Evolutionary conservation across 2,797 vertebrate species (phyloP).

Genomic region (Pangasius sanitwongsei): DNA sequence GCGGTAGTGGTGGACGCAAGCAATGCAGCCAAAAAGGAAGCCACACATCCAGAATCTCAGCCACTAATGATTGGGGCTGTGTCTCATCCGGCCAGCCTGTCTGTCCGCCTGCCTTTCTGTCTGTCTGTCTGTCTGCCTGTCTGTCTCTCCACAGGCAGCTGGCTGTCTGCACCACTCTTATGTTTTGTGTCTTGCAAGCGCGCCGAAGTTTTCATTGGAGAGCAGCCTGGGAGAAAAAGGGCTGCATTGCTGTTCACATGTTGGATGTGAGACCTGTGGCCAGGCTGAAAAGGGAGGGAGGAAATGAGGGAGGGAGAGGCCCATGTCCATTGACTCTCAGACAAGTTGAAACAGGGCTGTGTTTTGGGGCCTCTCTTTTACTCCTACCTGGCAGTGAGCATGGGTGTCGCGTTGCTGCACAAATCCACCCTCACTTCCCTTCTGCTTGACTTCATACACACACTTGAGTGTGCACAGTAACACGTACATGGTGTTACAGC

Average conservation of each 20-base stretch:
- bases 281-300: neutral
- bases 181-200: constrained; percentile 44
- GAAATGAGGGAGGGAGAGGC: constrained; percentile 4
- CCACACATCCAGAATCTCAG: constrained; percentile 42
- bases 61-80: constrained; percentile 50
- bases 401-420: neutral
- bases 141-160: constrained; percentile 40
- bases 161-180: constrained; percentile 41
- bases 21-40: constrained; percentile 53
- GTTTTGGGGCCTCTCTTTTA: constrained; percentile 8
- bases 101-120: constrained; percentile 24
- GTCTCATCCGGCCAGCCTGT: constrained; percentile 28
- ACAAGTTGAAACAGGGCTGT: constrained; percentile 40
- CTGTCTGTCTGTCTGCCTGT: constrained; percentile 23
- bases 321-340: constrained; percentile 28
- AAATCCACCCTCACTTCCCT: constrained; percentile 26
- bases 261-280: constrained; percentile 10
- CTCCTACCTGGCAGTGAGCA: constrained; percentile 11
- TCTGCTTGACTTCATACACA: constrained; percentile 9
- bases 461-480: constrained; percentile 7
- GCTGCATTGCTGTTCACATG: constrained; percentile 36
- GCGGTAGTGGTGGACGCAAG: constrained; percentile 37
- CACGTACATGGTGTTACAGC: neutral
- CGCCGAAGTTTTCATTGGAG: constrained; percentile 42
- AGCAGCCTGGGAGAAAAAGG: constrained; percentile 28